Evolutionary conservation across 2,797 vertebrate genomes (phyloP), one percentile per base, ranked within the genome.

Genomic region (Podarcis siculus): DNA sequence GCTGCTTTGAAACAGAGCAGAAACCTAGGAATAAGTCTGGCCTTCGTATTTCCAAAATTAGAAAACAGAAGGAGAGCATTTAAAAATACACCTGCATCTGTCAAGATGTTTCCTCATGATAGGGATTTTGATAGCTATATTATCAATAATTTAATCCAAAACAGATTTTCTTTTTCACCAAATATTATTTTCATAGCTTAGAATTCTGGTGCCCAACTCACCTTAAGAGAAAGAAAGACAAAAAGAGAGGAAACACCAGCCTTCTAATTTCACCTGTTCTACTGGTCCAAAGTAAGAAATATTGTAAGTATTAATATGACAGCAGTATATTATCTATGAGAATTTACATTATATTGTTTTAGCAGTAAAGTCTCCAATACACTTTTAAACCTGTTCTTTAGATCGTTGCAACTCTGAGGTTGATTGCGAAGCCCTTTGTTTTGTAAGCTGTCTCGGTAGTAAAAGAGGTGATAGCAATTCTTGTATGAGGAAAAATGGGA

Each of bases 401-500:
- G 45, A 81, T 25, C 37, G 0, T 0, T 3, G 8, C 35, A 9
- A 42, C 30, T 69, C 66, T 13, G 4, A 2, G 2, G 58, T 2
- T 66, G 4, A 71, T 87, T 39, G 49, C 71, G 32, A 45, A 64
- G 58, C 80, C 42, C 25, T 0, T 78, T 3, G 19, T 82, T n/a
- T 76, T 2, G 7, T 0, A n/a, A 87, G 3, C 0, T 8, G 2
- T 75, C 73, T 17, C 71, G 37, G 1, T 3, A 4, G 15, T 85
- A 13, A 87, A 75, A n/a, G 67, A 77, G 45, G 67, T 0, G 77
- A 67, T 2, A 69, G 3, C 49, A 45, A 1, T 79, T 83, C 86
- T 5, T 58, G 73, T 92, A 77, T 85, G 30, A 23, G 19, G n/a
- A 42, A 96, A 95, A 95, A 87, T 85, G 21, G 92, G 94, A 95